Evolutionary conservation across 1,140 invertebrate species (phyloP).

Genomic region (Euglossa dilemma): DNA sequence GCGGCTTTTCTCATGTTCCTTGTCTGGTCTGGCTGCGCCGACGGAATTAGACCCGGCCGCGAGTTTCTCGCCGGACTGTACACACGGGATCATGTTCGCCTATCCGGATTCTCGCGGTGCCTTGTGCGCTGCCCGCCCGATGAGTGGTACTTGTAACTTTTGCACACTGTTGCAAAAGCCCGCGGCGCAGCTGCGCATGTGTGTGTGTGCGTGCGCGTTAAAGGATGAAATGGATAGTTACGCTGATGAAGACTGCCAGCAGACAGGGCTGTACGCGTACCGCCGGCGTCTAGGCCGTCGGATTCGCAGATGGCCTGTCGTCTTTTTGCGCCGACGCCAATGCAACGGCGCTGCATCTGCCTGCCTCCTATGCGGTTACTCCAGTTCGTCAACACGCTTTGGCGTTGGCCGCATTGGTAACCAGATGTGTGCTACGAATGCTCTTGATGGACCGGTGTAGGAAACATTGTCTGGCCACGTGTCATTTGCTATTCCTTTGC

Average conservation of each 20-base stretch:
- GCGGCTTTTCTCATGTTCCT: background rate
- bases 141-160: conserved; percentile 64
- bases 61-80: conserved; percentile 51
- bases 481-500: too few species aligned
- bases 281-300: background rate
- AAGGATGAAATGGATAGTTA: conserved; percentile 36
- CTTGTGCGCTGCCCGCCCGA: conserved; percentile 44
- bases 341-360: too few species aligned
- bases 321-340: background rate
- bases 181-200: background rate
- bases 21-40: conserved; percentile 3
- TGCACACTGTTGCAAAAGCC: conserved; percentile 66
- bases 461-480: too few species aligned
- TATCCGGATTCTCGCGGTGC: conserved; percentile 26
- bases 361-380: too few species aligned
- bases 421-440: too few species aligned
- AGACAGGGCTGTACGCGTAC: background rate
- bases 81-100: background rate
- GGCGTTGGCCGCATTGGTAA: too few species aligned
- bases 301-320: background rate
- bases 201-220: background rate
- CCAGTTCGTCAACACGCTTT: too few species aligned
- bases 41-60: conserved; percentile 28
- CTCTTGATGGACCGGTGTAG: too few species aligned
- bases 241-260: conserved; percentile 31